Percentiles rank a stretch among this genome's conserved stretches.
These are phyloP conservation scores for chimpanzee (Pan troglodytes) DNA, from an alignment of 2,113 vertebrate species.

Conservation along the genomic window NHGRI_mPanTro3-v2.1_pri NC_072416.2:8156501-8157000, in stretches of 20 bases:
- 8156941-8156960: not conserved
- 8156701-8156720: not conserved
- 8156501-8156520: rapidly evolving
- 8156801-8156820: not conserved
- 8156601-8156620: not conserved
- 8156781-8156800: not conserved
- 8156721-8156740: not conserved
- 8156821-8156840: not conserved
- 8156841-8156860: not conserved
- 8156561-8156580: not conserved
- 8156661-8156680: not conserved
- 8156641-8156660: not conserved
- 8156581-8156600: not conserved
- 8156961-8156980: not conserved
- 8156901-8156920: not conserved
- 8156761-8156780: not conserved
- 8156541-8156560: not conserved
- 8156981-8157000: too few species aligned
- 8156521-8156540: not conserved
- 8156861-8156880: not conserved
- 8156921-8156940: not conserved
- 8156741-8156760: too few species aligned
- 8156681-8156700: not conserved
- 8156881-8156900: rapidly evolving
- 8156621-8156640: not conserved